These are phyloP conservation scores for Mobula birostris DNA, from an alignment of 2,113 vertebrate species.

Conservation along the genomic window DNA sequence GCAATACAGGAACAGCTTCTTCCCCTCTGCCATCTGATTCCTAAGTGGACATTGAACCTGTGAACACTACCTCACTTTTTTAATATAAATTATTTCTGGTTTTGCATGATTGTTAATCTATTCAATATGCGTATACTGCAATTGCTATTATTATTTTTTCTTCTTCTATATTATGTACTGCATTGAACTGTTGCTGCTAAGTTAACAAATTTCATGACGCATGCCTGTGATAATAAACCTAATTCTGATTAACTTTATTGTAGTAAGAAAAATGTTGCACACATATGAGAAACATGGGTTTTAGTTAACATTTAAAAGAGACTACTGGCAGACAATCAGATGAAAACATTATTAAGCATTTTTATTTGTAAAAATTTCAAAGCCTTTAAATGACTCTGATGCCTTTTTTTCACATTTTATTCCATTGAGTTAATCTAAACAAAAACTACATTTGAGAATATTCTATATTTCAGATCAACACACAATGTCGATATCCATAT, in stretches of 20 bases:
- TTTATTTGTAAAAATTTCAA: background rate
- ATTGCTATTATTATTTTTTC: too few species aligned
- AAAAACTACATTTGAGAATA: background rate
- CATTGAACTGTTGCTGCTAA: too few species aligned
- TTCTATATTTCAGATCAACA: background rate
- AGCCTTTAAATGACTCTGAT: background rate
- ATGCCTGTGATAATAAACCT: too few species aligned
- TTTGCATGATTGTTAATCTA: too few species aligned
- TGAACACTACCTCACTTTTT: too few species aligned
- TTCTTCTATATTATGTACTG: too few species aligned
- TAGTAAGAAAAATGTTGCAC: background rate
- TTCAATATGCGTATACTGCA: too few species aligned
- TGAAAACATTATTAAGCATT: constrained; percentile 12
- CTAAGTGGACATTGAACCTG: too few species aligned
- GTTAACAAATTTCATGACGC: too few species aligned
- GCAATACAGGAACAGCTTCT: too few species aligned
- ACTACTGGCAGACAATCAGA: background rate
- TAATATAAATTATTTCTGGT: too few species aligned
- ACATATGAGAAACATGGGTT: background rate
- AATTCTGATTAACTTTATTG: background rate
- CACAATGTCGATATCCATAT: background rate
- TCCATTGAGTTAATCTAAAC: background rate
- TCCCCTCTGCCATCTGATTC: too few species aligned
- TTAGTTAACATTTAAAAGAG: background rate
- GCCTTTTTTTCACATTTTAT: background rate